Evolutionary conservation across 1,140 invertebrate species (phyloP), one percentile per base, ranked within the genome.

Genomic region (Monochamus saltuarius): DNA sequence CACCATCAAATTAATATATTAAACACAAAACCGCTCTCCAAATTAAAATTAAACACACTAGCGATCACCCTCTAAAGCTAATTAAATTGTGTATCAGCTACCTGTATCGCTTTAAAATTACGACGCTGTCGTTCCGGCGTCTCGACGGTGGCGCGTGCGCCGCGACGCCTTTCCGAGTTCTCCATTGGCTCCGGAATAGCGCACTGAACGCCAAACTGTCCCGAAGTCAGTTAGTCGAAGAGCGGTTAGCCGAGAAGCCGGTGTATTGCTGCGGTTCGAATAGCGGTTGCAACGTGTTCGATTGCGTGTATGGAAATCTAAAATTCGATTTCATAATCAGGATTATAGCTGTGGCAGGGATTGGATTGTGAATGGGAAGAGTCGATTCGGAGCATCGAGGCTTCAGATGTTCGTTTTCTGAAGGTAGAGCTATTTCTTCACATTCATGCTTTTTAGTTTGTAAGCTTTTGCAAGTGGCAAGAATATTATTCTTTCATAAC

Each of bases 71-170:
- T 29, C 22, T 29, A 29, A 49, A 49, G 46, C 22, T 49, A 49
- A 49, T 49, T 49, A 49, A 49, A 49, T 49, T 29, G 46, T 29
- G 22, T 49, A 49, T 49, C 46, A 49, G 46, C 46, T 49, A 49
- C 46, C 46, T 49, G 46, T 49, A 49, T 49, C 46, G 46, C 46
- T 29, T 49, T 13, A 29, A 49, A 49, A 49, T 49, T 22, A 49
- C 46, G 46, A 49, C 22, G 46, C 46, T n/a, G 46, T 49, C 29
- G 46, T 49, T 17, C 29, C 39, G 39, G 39, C 39, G 39, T 42
- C 39, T 42, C 39, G 39, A 42, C 39, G 39, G n/a, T 16, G 39
- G 2, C 16, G n/a, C 16, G 39, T 42, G 39, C 39, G 39, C 39
- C n/a, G n/a, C 39, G 39, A 42, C 39, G 39, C 16, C n/a, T 42